Conservation (phyloP, 2,113 vertebrate species). For the Probosciger aterrimus region DNA sequence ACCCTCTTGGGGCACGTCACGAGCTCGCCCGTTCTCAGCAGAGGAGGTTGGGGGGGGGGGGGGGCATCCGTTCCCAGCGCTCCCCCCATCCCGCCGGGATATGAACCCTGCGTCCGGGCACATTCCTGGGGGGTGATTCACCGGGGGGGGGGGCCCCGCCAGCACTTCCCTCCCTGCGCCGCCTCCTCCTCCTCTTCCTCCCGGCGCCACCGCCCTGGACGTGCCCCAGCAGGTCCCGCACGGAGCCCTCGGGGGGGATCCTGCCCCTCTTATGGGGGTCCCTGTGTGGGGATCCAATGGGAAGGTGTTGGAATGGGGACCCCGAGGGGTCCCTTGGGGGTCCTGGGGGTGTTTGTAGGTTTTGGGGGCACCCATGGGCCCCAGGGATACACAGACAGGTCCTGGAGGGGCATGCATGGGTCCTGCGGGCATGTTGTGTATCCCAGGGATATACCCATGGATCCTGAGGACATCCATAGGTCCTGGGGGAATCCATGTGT, state of each 20-base stretch:
- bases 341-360: neutral
- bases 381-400: neutral
- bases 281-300: neutral
- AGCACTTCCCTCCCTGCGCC: neutral
- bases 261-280: neutral
- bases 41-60: neutral
- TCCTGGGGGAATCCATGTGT: neutral
- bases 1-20: neutral
- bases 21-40: neutral
- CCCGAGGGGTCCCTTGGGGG: too few species aligned
- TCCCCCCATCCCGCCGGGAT: neutral
- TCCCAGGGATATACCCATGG: neutral
- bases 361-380: neutral
- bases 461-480: neutral
- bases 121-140: slow-evolving; percentile 54
- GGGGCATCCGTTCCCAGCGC: fast-evolving
- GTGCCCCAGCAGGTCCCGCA: neutral
- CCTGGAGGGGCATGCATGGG: neutral
- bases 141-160: neutral
- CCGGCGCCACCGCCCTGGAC: slow-evolving; percentile 12
- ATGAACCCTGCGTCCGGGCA: neutral
- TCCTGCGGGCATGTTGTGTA: neutral
- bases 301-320: neutral
- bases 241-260: neutral
- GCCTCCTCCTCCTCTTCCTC: slow-evolving; percentile 39